phyloP scores from a whole-genome alignment of 2,113 vertebrate genomes.

The Sinocyclocheilus rhinocerous region DNA sequence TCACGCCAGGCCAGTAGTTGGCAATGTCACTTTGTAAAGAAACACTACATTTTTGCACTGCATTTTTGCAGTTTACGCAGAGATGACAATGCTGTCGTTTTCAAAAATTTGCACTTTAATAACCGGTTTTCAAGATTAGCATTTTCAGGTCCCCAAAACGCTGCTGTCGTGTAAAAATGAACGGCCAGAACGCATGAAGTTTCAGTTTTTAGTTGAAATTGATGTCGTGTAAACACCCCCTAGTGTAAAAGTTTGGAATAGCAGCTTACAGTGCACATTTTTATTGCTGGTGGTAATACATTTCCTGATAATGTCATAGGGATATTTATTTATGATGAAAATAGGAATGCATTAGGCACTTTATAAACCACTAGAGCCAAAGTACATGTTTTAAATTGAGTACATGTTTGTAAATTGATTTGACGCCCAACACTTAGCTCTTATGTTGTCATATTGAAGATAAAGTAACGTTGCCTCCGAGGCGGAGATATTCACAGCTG shows the following conservation, averaged over 20 bases:
- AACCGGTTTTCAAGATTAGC: too few species aligned
- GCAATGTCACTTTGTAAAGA: too few species aligned
- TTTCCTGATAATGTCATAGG: not conserved
- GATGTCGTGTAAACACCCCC: not conserved
- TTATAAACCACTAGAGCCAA: not conserved
- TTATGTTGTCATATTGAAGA: not conserved
- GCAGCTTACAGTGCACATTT: too few species aligned
- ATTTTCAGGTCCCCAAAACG: too few species aligned
- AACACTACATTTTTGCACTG: too few species aligned
- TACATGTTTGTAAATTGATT: not conserved
- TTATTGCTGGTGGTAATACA: not conserved
- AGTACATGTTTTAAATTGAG: not conserved
- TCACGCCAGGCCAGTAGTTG: too few species aligned
- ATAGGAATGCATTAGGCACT: not conserved
- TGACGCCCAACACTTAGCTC: not conserved
- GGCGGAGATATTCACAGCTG: constrained; percentile 45
- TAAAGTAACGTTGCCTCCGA: constrained; percentile 17
- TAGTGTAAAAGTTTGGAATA: not conserved
- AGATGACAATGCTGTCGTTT: not conserved
- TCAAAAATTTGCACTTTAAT: not conserved
- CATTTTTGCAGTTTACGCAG: not conserved
- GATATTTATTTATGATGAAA: not conserved
- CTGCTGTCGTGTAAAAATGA: not conserved
- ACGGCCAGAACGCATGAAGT: too few species aligned
- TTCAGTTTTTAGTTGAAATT: not conserved